Conservation (phyloP, 2,113 vertebrate species). For the Myiozetetes cayanensis region DNA sequence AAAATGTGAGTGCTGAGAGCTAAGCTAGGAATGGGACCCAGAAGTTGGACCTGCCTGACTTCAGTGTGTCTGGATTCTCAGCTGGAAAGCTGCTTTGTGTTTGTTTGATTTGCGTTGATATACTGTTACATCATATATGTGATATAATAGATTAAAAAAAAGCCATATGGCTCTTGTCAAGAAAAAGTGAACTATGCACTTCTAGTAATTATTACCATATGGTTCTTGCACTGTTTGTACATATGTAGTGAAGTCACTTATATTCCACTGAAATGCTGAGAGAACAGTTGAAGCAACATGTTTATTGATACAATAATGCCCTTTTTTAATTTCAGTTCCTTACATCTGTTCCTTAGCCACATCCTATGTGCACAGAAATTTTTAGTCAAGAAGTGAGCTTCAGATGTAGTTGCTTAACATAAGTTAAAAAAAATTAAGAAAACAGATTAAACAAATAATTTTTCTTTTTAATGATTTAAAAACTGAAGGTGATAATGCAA, state of each 20-base stretch:
- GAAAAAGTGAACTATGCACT: slow-evolving; percentile 60
- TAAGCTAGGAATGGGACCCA: neutral
- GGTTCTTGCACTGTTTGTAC: slow-evolving; percentile 22
- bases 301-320: neutral
- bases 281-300: neutral
- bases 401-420: neutral
- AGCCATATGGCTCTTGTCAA: slow-evolving; percentile 72
- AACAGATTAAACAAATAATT: neutral
- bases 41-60: neutral
- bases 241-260: neutral
- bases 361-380: neutral
- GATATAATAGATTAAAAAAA: slow-evolving; percentile 67
- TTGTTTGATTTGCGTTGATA: slow-evolving; percentile 53
- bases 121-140: slow-evolving; percentile 68
- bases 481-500: neutral
- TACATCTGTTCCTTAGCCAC: neutral
- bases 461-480: neutral
- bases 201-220: slow-evolving; percentile 64
- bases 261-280: neutral
- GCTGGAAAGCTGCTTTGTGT: slow-evolving; percentile 27
- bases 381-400: neutral
- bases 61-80: slow-evolving; percentile 35
- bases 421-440: neutral
- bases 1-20: neutral
- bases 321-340: neutral